Percentiles rank a stretch among this genome's conserved stretches.
Evolutionary conservation across 2,888 invertebrate genomes (phyloP).

Genomic region (Cantharis rustica): DNA sequence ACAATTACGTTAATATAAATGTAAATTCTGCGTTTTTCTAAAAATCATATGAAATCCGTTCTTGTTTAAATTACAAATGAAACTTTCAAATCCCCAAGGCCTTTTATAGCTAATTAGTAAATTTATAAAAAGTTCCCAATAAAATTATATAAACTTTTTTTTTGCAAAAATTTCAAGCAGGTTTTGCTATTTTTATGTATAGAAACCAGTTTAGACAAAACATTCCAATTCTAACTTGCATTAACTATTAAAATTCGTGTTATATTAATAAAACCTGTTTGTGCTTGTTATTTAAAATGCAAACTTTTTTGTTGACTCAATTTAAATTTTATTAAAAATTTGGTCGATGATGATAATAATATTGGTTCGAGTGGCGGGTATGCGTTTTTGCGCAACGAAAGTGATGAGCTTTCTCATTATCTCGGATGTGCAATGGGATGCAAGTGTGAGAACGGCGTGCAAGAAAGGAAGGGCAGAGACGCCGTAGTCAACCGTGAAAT

Average conservation of each 20-base stretch:
- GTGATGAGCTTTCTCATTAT: background rate
- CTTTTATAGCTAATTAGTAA: background rate
- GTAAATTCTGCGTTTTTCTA: background rate
- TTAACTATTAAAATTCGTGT: background rate
- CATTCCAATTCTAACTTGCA: background rate
- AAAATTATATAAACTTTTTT: background rate
- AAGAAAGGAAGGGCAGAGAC: constrained; percentile 9
- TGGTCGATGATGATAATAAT: background rate
- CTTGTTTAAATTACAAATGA: background rate
- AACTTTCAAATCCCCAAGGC: background rate
- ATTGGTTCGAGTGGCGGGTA: background rate
- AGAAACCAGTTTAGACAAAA: constrained; percentile 2
- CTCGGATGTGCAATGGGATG: background rate
- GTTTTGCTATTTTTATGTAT: background rate
- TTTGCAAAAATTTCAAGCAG: background rate
- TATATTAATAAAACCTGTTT: background rate
- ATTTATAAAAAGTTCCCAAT: background rate
- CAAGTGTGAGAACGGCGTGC: background rate
- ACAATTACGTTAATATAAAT: background rate
- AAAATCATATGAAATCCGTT: background rate
- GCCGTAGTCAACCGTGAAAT: constrained; percentile 36
- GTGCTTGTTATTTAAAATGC: background rate
- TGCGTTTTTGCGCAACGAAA: too few species aligned
- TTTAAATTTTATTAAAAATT: background rate
- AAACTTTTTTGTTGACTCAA: background rate